Evolutionary conservation across 1,140 invertebrate genomes (phyloP).

Genomic region (Chlorops oryzae): DNA sequence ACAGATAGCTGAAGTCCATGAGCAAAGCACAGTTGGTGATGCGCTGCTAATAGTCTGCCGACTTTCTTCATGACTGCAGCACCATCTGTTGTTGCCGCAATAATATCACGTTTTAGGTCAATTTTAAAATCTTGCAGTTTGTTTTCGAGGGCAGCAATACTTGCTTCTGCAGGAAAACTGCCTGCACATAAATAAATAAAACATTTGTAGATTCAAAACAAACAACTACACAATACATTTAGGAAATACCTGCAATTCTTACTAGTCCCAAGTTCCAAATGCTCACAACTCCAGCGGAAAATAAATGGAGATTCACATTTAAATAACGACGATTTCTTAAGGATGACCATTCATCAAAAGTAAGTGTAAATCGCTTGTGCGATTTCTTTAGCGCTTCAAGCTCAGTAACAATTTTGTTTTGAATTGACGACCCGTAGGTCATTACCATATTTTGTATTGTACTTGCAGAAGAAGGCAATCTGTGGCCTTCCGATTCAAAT

Average conservation of each 20-base stretch:
- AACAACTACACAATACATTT: too few species aligned
- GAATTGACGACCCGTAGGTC: not conserved
- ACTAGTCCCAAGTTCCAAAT: not conserved
- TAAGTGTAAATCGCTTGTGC: not conserved
- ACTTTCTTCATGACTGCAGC: not conserved
- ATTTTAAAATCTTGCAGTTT: not conserved
- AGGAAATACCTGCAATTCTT: too few species aligned
- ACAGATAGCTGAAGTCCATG: not conserved
- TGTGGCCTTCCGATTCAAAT: not conserved
- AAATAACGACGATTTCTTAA: not conserved
- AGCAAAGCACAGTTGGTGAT: not conserved
- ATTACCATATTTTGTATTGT: not conserved
- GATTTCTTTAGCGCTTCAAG: not conserved
- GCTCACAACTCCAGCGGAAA: too few species aligned
- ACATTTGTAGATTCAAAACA: too few species aligned
- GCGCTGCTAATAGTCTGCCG: not conserved
- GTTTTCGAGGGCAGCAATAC: not conserved
- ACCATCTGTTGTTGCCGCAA: not conserved
- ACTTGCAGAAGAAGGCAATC: not conserved
- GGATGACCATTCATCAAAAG: not conserved
- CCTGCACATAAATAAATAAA: too few species aligned
- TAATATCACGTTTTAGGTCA: not conserved
- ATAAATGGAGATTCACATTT: not conserved
- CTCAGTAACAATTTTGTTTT: not conserved
- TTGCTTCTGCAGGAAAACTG: not conserved